A percentile compares a stretch with the other conserved stretches of the same genome.
Conservation (phyloP, 2,113 vertebrate species). For the Ancistrus triradiatus region DNA sequence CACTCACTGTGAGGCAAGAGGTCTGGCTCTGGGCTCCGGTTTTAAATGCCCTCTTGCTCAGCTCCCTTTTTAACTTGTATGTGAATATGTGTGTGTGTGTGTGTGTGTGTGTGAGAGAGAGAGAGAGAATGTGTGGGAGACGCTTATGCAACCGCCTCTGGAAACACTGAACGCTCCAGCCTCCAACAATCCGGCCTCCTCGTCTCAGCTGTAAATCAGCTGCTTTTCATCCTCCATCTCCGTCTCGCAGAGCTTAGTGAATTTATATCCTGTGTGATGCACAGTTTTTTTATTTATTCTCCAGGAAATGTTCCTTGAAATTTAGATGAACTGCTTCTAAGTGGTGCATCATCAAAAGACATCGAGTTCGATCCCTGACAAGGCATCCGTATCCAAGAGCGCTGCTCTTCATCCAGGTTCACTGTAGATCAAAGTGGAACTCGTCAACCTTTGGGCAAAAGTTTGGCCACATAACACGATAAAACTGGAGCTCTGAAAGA, state of each 20-base stretch:
- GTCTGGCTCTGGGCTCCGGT: conserved; percentile 23
- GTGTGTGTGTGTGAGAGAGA: conserved; percentile 16
- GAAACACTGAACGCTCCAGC: conserved; percentile 23
- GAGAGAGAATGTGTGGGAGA: conserved; percentile 31
- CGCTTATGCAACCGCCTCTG: conserved; percentile 39
- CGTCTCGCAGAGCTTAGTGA: not conserved
- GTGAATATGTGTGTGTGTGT: conserved; percentile 1
- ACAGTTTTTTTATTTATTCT: too few relatives aligned
- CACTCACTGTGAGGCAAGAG: not conserved
- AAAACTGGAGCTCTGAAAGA: too few relatives aligned
- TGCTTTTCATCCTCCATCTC: conserved; percentile 6
- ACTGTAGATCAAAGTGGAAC: too few relatives aligned
- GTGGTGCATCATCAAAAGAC: too few relatives aligned
- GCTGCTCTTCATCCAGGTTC: too few relatives aligned
- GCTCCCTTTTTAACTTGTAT: conserved; percentile 6
- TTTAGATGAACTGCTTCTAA: too few relatives aligned
- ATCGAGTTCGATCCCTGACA: too few relatives aligned
- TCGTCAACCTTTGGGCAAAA: too few relatives aligned
- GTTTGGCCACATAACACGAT: too few relatives aligned
- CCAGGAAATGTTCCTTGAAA: too few relatives aligned
- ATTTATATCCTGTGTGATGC: too few relatives aligned
- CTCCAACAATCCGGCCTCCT: conserved; percentile 25
- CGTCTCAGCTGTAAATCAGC: conserved; percentile 29
- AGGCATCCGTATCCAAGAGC: too few relatives aligned
- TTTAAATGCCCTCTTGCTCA: conserved; percentile 28